Percentiles rank a stretch among this genome's conserved stretches.
These are phyloP conservation scores for Taenaris catops DNA, from an alignment of 2,888 invertebrate species.

Conservation along the genomic window DNA sequence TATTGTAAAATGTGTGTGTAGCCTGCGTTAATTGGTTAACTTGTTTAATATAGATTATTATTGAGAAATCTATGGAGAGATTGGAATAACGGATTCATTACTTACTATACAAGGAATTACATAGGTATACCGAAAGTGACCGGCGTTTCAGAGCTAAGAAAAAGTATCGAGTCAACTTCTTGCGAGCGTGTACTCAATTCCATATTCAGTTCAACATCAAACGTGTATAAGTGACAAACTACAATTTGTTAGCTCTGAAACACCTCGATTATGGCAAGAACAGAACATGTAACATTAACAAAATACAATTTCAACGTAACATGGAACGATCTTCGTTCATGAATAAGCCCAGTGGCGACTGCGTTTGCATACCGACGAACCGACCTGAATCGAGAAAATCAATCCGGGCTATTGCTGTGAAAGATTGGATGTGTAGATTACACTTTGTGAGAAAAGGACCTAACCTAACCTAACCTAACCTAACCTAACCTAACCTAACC, in stretches of 20 bases:
- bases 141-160: constrained; percentile 53
- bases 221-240: too few relatives aligned
- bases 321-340: constrained; percentile 65
- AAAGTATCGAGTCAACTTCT: neutral
- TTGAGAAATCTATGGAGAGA: constrained; percentile 72
- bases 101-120: constrained; percentile 70
- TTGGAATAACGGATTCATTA: constrained; percentile 74
- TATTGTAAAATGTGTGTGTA: constrained; percentile 77
- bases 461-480: constrained; percentile 62
- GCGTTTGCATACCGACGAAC: constrained; percentile 46
- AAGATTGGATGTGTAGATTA: constrained; percentile 41
- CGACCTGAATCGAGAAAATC: constrained; percentile 56
- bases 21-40: constrained; percentile 62
- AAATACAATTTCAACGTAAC: constrained; percentile 69
- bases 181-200: constrained; percentile 44
- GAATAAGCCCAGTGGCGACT: constrained; percentile 77
- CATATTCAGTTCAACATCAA: constrained; percentile 34
- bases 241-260: constrained; percentile 52
- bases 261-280: constrained; percentile 48
- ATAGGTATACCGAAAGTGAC: constrained; percentile 33
- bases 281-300: constrained; percentile 72
- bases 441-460: constrained; percentile 33
- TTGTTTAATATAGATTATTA: constrained; percentile 49
- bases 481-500: constrained; percentile 79
- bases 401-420: constrained; percentile 68